Percentiles rank a stretch among this genome's conserved stretches.
phyloP scores from a whole-genome alignment of 2,797 vertebrate genomes.

The Carcharodon carcharias region DNA sequence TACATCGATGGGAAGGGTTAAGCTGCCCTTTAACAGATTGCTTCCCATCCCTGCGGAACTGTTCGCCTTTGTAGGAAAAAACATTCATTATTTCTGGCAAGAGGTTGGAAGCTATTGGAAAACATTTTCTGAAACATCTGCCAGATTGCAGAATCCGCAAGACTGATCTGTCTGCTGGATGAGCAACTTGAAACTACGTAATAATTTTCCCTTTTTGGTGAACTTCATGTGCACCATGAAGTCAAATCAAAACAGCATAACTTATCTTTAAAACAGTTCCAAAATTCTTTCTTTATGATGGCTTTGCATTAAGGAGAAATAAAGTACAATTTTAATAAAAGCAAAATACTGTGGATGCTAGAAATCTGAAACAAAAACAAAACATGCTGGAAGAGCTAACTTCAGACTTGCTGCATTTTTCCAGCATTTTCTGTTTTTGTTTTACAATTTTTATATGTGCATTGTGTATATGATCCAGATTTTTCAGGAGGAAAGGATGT shows the following conservation, averaged over 20 bases:
- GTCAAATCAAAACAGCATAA: neutral
- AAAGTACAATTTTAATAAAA: too few relatives aligned
- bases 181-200: neutral
- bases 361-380: too few relatives aligned
- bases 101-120: neutral
- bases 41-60: neutral
- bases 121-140: neutral
- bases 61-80: neutral
- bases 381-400: too few relatives aligned
- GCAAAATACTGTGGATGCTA: too few relatives aligned
- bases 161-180: neutral
- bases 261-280: neutral
- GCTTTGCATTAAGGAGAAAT: neutral
- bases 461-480: neutral
- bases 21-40: slow-evolving; percentile 1
- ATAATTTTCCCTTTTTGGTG: neutral
- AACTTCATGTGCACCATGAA: neutral
- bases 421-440: too few relatives aligned
- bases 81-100: neutral
- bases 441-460: neutral
- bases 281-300: neutral
- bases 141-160: neutral
- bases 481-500: neutral
- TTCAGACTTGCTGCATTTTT: too few relatives aligned
- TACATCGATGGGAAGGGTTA: neutral